Conservation (phyloP, 2,797 vertebrate species). For the Euthynnus affinis region DNA sequence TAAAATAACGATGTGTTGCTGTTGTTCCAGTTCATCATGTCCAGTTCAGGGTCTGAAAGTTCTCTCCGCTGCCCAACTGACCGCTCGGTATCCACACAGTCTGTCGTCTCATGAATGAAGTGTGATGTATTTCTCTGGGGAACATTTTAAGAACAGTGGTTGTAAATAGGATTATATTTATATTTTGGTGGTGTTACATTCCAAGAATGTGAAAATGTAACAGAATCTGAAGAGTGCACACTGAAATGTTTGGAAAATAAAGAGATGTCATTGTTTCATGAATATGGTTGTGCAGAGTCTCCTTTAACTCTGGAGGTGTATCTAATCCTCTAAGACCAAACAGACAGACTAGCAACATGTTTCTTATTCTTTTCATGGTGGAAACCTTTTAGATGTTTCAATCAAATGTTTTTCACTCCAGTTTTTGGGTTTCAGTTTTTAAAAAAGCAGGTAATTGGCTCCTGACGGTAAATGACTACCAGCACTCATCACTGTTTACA, state of each 20-base stretch:
- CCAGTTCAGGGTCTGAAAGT: slow-evolving; percentile 12
- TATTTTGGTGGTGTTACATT: slow-evolving; percentile 77
- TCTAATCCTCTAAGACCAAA: background rate
- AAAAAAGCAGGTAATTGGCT: background rate
- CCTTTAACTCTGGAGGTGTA: background rate
- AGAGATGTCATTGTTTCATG: slow-evolving; percentile 75
- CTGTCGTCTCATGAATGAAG: slow-evolving; percentile 40
- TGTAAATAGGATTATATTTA: slow-evolving; percentile 75
- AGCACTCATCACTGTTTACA: background rate
- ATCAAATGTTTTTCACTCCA: too few species aligned
- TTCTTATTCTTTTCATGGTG: too few species aligned
- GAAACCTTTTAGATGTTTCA: too few species aligned
- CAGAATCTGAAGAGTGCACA: slow-evolving; percentile 45
- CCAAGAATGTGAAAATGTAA: slow-evolving; percentile 78
- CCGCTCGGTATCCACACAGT: slow-evolving; percentile 1
- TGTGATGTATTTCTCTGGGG: slow-evolving; percentile 49
- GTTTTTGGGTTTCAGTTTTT: too few species aligned
- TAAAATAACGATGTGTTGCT: background rate
- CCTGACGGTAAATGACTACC: background rate
- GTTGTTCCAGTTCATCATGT: slow-evolving; percentile 1
- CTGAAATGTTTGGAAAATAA: slow-evolving; percentile 75
- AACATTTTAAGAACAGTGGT: slow-evolving; percentile 64
- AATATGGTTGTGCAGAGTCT: background rate
- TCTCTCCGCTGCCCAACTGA: background rate
- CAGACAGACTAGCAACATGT: background rate